Evolutionary conservation across 2,888 invertebrate genomes (phyloP).

Genomic region (Parnassius glacialis): DNA sequence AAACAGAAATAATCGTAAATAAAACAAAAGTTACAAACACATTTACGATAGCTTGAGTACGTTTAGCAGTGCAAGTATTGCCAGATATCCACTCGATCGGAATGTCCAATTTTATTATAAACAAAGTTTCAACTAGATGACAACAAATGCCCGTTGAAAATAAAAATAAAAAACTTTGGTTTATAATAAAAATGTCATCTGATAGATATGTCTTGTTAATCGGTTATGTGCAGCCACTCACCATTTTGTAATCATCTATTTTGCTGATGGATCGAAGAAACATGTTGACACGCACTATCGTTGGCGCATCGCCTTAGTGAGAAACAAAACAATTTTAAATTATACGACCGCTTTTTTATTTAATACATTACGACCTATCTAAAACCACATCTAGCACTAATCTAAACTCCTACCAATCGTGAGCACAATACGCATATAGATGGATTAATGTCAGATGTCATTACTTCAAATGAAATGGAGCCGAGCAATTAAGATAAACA

Average conservation of each 20-base stretch:
- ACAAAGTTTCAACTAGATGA: slow-evolving; percentile 45
- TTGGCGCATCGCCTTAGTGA: slow-evolving; percentile 89
- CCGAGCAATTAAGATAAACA: slow-evolving; percentile 31
- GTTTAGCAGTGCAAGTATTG: slow-evolving; percentile 71
- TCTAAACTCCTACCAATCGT: slow-evolving; percentile 20
- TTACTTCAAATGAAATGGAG: slow-evolving; percentile 49
- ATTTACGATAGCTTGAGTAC: slow-evolving; percentile 64
- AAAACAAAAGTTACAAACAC: slow-evolving; percentile 45
- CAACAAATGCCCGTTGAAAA: slow-evolving; percentile 26
- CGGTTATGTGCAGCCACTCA: slow-evolving; percentile 84
- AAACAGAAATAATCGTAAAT: slow-evolving; percentile 30
- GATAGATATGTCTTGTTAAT: slow-evolving; percentile 39
- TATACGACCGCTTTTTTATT: slow-evolving; percentile 41
- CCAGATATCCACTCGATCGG: slow-evolving; percentile 53
- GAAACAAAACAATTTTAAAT: slow-evolving; percentile 53
- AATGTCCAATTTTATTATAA: slow-evolving; percentile 65
- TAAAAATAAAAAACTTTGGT: slow-evolving; percentile 47
- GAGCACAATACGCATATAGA: slow-evolving; percentile 38
- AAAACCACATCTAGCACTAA: slow-evolving; percentile 20
- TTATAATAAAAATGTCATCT: slow-evolving; percentile 62
- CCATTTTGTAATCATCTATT: slow-evolving; percentile 99
- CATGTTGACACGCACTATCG: slow-evolving; percentile 96
- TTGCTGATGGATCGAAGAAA: slow-evolving; percentile 98
- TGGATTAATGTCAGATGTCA: slow-evolving; percentile 62
- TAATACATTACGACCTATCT: slow-evolving; percentile 17